Percentiles rank a stretch among this genome's conserved stretches.
Evolutionary conservation across 2,113 vertebrate genomes (phyloP).

Genomic region (Cyanoramphus novaezelandiae): DNA sequence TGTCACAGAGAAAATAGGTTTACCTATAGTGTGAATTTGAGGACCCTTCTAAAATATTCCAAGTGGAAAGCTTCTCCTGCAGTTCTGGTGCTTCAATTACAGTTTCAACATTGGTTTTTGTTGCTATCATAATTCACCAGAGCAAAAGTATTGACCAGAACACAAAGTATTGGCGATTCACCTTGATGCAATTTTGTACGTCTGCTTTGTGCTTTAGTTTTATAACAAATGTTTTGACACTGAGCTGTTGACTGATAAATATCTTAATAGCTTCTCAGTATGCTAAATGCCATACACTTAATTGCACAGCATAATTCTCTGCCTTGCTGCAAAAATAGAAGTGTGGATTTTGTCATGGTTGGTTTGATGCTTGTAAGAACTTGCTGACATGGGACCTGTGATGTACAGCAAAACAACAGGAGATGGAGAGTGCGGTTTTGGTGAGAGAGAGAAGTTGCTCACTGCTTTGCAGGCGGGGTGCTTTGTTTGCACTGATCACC

Average conservation of each 20-base stretch:
- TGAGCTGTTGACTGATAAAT: background rate
- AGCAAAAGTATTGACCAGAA: conserved; percentile 38
- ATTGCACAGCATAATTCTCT: background rate
- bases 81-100: background rate
- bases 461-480: background rate
- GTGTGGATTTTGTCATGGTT: background rate
- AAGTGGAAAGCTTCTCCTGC: background rate
- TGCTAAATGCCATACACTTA: background rate
- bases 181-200: background rate
- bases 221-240: background rate
- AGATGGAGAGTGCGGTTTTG: background rate
- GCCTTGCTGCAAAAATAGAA: background rate
- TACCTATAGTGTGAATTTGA: background rate
- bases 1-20: conserved; percentile 11
- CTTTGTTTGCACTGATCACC: background rate
- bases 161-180: conserved; percentile 13
- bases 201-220: background rate
- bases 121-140: conserved; percentile 14
- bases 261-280: background rate
- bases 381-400: background rate
- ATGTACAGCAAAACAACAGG: rapidly evolving
- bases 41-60: conserved; percentile 8
- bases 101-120: background rate
- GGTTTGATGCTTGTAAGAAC: background rate
- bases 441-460: background rate